These are phyloP conservation scores for Larimichthys polyactis DNA, from an alignment of 2,113 vertebrate species.

Conservation along the genomic window DNA sequence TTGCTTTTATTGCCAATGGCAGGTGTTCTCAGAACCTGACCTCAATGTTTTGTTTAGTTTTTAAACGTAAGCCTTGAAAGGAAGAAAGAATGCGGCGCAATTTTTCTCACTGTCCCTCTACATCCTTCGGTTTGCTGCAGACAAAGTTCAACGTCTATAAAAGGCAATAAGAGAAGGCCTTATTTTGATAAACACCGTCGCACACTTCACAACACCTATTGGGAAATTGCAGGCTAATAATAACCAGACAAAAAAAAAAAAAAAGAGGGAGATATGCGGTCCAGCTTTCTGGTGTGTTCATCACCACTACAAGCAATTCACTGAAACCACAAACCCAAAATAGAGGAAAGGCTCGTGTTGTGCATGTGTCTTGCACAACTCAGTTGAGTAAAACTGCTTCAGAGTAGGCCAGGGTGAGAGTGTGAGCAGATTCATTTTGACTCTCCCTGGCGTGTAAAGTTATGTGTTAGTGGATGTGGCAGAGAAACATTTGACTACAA, in stretches of 20 bases:
- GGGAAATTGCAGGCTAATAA: slow-evolving; percentile 25
- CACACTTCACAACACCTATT: slow-evolving; percentile 9
- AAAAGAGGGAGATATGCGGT: slow-evolving; percentile 6
- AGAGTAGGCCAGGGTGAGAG: not conserved
- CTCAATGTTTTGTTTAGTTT: not conserved
- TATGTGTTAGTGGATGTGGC: slow-evolving; percentile 20
- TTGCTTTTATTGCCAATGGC: not conserved
- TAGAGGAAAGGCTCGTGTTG: slow-evolving; percentile 28
- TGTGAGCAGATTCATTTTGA: slow-evolving; percentile 19
- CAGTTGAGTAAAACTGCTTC: not conserved
- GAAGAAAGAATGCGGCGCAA: not conserved
- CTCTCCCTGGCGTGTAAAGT: not conserved
- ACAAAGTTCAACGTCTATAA: not conserved
- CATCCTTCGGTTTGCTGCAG: not conserved
- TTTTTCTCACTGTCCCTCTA: not conserved
- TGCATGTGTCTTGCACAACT: slow-evolving; percentile 24
- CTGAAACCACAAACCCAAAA: slow-evolving; percentile 46
- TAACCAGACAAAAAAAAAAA: not conserved
- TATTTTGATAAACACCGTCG: not conserved
- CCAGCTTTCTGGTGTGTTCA: slow-evolving; percentile 18
- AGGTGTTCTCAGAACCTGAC: slow-evolving; percentile 13
- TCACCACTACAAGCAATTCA: slow-evolving; percentile 39
- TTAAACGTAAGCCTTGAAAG: not conserved
- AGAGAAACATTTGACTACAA: slow-evolving; percentile 41
- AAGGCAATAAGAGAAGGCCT: not conserved